phyloP scores from a whole-genome alignment of 1,140 invertebrate species.

The Sesamia nonagrioides region DNA sequence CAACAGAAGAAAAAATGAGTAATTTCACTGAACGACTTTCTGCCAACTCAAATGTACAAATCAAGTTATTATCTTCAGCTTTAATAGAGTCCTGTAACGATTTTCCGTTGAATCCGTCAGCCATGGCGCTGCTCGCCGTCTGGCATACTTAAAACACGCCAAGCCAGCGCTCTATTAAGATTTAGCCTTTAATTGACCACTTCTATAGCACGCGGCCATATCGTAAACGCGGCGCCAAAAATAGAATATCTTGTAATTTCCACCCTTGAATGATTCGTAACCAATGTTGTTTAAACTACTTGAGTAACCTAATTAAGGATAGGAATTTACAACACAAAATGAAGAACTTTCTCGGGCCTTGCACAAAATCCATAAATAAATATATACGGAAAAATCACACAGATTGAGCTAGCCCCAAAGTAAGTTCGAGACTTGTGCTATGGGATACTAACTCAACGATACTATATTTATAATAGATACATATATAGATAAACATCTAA shows the following conservation, averaged over 20 bases:
- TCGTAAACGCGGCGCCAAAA: conserved; percentile 34
- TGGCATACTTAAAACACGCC: conserved; percentile 60
- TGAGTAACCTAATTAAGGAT: not conserved
- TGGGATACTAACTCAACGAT: no score
- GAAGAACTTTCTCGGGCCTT: not conserved
- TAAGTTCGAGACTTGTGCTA: no score
- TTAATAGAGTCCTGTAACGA: conserved; percentile 20
- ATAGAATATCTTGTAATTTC: conserved; percentile 44
- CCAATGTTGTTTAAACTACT: not conserved
- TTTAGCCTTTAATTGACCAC: conserved; percentile 47
- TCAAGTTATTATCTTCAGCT: not conserved
- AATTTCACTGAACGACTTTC: not conserved
- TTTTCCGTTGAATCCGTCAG: conserved; percentile 12
- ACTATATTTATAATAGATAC: no score
- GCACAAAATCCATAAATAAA: no score
- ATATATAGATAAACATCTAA: no score
- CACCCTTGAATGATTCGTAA: conserved; percentile 25
- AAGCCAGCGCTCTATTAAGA: conserved; percentile 46
- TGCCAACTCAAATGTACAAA: not conserved
- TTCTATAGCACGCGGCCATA: conserved; percentile 8
- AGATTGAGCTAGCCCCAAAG: no score
- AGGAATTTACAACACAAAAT: not conserved
- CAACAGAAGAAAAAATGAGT: no score
- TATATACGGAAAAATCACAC: no score
- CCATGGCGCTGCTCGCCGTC: conserved; percentile 46